Evolutionary conservation across 2,888 invertebrate species (phyloP).

Genomic region (Agonopterix arenella): DNA sequence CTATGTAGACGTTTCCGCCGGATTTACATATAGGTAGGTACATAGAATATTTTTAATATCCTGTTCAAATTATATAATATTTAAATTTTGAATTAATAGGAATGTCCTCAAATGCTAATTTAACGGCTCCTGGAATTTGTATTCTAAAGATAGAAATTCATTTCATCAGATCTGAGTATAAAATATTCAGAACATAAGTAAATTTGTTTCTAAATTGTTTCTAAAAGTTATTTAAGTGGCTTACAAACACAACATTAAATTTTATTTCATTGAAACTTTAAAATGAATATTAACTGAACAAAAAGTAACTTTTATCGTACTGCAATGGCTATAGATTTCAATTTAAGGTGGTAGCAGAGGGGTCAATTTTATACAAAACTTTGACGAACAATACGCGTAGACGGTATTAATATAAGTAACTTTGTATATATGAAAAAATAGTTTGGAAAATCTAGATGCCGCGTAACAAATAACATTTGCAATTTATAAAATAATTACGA

Average conservation of each 20-base stretch:
- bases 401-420: too few relatives aligned
- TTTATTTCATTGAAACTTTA: too few relatives aligned
- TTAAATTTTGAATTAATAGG: background rate
- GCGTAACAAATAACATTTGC: too few relatives aligned
- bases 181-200: background rate
- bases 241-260: background rate
- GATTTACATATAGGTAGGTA: constrained; percentile 20
- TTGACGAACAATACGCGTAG: too few relatives aligned
- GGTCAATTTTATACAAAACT: too few relatives aligned
- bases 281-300: too few relatives aligned
- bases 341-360: too few relatives aligned
- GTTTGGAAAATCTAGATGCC: too few relatives aligned
- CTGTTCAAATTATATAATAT: constrained; percentile 22
- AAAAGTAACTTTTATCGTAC: too few relatives aligned
- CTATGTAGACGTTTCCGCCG: constrained; percentile 52
- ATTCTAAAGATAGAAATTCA: background rate
- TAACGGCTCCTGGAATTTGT: constrained; percentile 3
- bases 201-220: background rate
- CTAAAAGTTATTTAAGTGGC: background rate
- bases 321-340: too few relatives aligned
- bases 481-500: too few relatives aligned
- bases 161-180: background rate
- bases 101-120: constrained; percentile 3
- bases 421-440: too few relatives aligned
- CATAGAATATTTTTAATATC: constrained; percentile 19